Conservation (phyloP, 2,113 vertebrate species). For the Cyprinodon brontotheroides region DNA sequence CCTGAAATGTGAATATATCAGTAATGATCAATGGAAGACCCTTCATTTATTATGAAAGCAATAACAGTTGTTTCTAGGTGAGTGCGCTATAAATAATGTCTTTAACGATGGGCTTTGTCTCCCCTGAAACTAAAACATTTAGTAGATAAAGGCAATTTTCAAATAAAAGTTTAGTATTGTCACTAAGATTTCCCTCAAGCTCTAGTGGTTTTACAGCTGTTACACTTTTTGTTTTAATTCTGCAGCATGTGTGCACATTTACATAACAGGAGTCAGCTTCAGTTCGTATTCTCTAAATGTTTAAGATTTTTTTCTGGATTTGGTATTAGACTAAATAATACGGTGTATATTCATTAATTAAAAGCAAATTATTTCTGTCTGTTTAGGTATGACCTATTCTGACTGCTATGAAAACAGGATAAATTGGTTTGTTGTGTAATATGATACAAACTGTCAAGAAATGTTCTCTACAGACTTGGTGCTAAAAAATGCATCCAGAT, state of each 20-base stretch:
- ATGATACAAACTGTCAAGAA: constrained; percentile 32
- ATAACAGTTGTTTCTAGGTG: constrained; percentile 67
- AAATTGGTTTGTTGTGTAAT: constrained; percentile 23
- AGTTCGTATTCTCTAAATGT: not conserved
- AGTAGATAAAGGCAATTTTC: constrained; percentile 47
- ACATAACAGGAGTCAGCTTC: not conserved
- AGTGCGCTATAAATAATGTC: constrained; percentile 69
- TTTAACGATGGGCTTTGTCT: constrained; percentile 69
- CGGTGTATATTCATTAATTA: constrained; percentile 9
- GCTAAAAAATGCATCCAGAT: constrained; percentile 2
- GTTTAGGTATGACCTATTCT: constrained; percentile 20
- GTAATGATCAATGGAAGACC: constrained; percentile 56
- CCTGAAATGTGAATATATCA: constrained; percentile 51
- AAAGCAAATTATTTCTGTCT: constrained; percentile 12
- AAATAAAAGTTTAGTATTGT: constrained; percentile 49
- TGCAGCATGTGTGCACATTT: not conserved
- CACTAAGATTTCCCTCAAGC: constrained; percentile 53
- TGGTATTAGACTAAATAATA: not conserved
- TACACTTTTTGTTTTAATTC: not conserved
- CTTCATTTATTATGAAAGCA: constrained; percentile 65
- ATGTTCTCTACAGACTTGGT: constrained; percentile 20
- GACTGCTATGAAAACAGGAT: constrained; percentile 24
- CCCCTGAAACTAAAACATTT: constrained; percentile 52
- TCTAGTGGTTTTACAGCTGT: constrained; percentile 1
- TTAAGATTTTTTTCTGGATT: not conserved